Conservation (phyloP, 1,140 invertebrate genomes). For the Temnothorax nylanderi region DNA sequence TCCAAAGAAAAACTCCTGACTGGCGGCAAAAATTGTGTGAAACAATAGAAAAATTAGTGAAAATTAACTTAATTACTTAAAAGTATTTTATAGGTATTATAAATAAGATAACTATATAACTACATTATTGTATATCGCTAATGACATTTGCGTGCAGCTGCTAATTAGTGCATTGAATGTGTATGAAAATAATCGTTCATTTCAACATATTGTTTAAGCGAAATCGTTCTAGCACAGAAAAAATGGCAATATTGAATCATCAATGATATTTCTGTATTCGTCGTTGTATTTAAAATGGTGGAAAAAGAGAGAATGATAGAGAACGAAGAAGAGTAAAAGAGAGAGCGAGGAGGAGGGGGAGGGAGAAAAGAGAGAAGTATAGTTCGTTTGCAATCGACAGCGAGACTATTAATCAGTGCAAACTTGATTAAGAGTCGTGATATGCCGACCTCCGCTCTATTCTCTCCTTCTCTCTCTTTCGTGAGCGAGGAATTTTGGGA, state of each 20-base stretch:
- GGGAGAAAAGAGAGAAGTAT: background rate
- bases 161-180: background rate
- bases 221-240: background rate
- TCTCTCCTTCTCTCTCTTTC: background rate
- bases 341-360: background rate
- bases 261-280: conserved; percentile 18
- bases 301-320: conserved; percentile 1
- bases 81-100: background rate
- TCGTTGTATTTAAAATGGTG: conserved; percentile 3
- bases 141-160: background rate
- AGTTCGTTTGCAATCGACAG: conserved; percentile 52
- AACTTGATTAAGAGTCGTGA: conserved; percentile 64
- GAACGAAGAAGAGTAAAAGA: background rate
- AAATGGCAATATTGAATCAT: conserved; percentile 21
- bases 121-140: background rate
- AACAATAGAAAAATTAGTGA: background rate
- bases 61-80: background rate
- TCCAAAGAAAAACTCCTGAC: background rate
- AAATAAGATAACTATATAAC: background rate
- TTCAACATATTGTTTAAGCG: background rate
- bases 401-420: conserved; percentile 57
- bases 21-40: background rate
- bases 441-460: conserved; percentile 3
- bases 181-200: background rate
- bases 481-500: conserved; percentile 5